Conservation (phyloP, 2,888 invertebrate species). For the Xylophagus ater region DNA sequence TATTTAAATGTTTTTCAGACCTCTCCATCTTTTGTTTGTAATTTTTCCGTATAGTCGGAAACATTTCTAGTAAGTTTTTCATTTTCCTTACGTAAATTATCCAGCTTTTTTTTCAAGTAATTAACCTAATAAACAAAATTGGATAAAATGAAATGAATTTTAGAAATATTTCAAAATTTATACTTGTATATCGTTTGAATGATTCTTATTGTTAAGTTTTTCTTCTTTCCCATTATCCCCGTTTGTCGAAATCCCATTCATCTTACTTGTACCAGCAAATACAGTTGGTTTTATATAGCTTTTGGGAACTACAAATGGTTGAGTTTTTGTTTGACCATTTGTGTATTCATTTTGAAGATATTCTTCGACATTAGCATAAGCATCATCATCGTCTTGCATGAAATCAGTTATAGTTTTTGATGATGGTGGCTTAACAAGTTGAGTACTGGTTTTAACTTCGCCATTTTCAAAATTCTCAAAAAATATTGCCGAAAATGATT, state of each 20-base stretch:
- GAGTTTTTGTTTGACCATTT: constrained; percentile 1
- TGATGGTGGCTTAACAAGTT: constrained; percentile 2
- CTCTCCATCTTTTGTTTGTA: constrained; percentile 20
- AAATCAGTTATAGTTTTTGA: not conserved
- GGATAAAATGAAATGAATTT: not conserved
- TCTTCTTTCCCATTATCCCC: not conserved
- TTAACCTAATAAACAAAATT: constrained; percentile 2
- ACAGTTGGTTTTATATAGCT: not conserved
- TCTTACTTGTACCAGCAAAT: not conserved
- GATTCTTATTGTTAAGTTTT: constrained; percentile 1
- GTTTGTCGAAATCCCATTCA: not conserved
- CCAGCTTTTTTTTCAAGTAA: constrained; percentile 7
- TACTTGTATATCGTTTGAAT: constrained; percentile 8
- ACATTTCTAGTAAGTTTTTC: constrained; percentile 14
- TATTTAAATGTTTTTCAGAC: constrained; percentile 5
- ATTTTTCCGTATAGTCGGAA: constrained; percentile 14
- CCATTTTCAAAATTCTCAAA: constrained; percentile 8
- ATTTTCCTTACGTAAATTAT: constrained; percentile 12
- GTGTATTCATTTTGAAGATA: constrained; percentile 7
- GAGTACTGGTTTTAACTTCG: constrained; percentile 12
- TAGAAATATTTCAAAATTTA: not conserved
- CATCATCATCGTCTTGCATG: constrained; percentile 9
- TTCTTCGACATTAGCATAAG: constrained; percentile 11
- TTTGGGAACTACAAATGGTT: constrained; percentile 1
- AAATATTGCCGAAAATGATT: constrained; percentile 5